A percentile compares a stretch with the other conserved stretches of the same genome.
Conservation (phyloP, 2,113 vertebrate species). For the Sus scrofa region DNA sequence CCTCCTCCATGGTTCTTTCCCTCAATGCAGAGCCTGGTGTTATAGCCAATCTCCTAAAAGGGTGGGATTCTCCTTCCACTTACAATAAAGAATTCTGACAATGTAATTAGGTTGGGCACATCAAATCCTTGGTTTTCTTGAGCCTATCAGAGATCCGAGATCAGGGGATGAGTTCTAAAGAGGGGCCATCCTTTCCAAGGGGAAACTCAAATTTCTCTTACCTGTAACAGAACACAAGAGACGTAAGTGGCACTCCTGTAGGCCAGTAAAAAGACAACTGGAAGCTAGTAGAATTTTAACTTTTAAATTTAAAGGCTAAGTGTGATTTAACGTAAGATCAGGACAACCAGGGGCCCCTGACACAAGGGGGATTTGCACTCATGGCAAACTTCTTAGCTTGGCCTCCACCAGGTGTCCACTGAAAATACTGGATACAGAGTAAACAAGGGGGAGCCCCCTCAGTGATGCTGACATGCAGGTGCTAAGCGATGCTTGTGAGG, state of each 20-base stretch:
- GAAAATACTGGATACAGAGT: background rate
- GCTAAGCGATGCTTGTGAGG: background rate
- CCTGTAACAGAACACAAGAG: background rate
- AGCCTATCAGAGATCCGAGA: background rate
- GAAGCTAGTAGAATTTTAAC: background rate
- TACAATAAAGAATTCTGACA: background rate
- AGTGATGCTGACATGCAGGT: background rate
- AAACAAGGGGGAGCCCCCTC: background rate
- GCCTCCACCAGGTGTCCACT: background rate
- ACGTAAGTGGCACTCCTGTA: background rate
- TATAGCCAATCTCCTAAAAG: background rate
- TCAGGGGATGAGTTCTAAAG: background rate
- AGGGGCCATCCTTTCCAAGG: background rate
- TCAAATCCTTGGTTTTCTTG: background rate
- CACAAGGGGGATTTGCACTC: background rate
- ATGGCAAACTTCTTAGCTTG: background rate
- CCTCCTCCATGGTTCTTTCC: too few relatives aligned
- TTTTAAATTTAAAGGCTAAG: background rate
- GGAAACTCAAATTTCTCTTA: background rate
- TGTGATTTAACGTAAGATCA: background rate
- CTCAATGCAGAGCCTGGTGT: background rate
- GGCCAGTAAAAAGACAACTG: background rate
- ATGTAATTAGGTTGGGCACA: background rate
- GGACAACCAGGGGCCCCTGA: background rate
- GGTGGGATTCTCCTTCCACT: background rate